Evolutionary conservation across 2,888 invertebrate genomes (phyloP).

Genomic region (Ypsolopha scabrella): DNA sequence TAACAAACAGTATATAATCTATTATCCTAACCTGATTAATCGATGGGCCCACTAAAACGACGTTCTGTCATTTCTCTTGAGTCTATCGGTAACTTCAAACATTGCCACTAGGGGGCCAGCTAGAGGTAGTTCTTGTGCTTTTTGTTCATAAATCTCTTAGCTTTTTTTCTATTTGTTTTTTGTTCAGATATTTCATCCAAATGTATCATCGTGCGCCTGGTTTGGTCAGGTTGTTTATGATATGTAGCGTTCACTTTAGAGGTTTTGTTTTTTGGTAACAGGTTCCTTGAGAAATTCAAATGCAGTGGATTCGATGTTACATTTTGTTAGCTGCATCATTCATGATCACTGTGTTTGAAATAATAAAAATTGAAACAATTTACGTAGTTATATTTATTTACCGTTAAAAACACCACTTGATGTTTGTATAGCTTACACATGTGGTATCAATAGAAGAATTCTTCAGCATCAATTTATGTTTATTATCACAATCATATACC

Average conservation of each 20-base stretch:
- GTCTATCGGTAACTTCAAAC: constrained; percentile 66
- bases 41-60: constrained; percentile 53
- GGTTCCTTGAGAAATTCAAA: not conserved
- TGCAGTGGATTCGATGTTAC: too few relatives aligned
- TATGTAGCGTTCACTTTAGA: not conserved
- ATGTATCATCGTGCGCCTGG: constrained; percentile 1
- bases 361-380: too few relatives aligned
- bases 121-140: constrained; percentile 34
- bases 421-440: too few relatives aligned
- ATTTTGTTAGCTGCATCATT: too few relatives aligned
- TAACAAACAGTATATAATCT: constrained; percentile 38
- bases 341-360: too few relatives aligned
- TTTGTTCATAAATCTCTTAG: constrained; percentile 44
- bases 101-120: constrained; percentile 59
- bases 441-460: too few relatives aligned
- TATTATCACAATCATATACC: too few relatives aligned
- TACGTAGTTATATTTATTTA: too few relatives aligned
- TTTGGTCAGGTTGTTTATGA: not conserved
- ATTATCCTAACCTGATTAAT: constrained; percentile 66
- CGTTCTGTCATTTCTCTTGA: constrained; percentile 67
- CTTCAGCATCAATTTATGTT: too few relatives aligned
- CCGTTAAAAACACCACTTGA: too few relatives aligned
- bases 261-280: not conserved
- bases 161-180: constrained; percentile 18
- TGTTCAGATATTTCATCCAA: not conserved